Evolutionary conservation across 1,140 invertebrate genomes (phyloP).

Genomic region (Brachionus angularis): DNA sequence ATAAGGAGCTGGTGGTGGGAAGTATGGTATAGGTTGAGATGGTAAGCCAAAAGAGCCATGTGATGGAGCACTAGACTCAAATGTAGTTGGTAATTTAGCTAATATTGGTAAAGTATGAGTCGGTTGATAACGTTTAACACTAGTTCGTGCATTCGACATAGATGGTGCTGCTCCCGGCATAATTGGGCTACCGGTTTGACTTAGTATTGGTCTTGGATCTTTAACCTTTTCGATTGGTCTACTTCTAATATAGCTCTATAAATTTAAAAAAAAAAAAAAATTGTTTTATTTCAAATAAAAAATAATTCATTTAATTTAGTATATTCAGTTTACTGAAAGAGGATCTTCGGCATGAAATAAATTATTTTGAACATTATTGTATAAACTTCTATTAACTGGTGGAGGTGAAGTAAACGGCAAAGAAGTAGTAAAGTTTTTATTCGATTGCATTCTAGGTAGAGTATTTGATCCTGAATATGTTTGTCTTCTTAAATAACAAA

Average conservation of each 20-base stretch:
- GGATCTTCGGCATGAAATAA: constrained; percentile 29
- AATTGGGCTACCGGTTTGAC: constrained; percentile 41
- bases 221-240: constrained; percentile 41
- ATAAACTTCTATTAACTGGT: constrained; percentile 4
- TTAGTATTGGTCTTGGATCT: constrained; percentile 38
- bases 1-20: background rate
- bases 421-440: background rate
- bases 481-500: background rate
- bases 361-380: constrained; percentile 10
- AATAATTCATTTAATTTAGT: too few relatives aligned
- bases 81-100: background rate
- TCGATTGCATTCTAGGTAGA: constrained; percentile 17
- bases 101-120: constrained; percentile 8
- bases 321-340: constrained; percentile 25
- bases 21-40: too few relatives aligned
- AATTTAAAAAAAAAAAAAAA: background rate
- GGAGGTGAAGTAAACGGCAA: background rate
- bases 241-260: constrained; percentile 17
- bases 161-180: background rate
- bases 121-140: constrained; percentile 9
- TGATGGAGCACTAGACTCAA: background rate
- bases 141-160: constrained; percentile 15
- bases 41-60: too few relatives aligned
- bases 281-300: background rate
- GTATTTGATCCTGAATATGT: constrained; percentile 22